phyloP scores from a whole-genome alignment of 2,113 vertebrate species.

The Antigone vipio region DNA sequence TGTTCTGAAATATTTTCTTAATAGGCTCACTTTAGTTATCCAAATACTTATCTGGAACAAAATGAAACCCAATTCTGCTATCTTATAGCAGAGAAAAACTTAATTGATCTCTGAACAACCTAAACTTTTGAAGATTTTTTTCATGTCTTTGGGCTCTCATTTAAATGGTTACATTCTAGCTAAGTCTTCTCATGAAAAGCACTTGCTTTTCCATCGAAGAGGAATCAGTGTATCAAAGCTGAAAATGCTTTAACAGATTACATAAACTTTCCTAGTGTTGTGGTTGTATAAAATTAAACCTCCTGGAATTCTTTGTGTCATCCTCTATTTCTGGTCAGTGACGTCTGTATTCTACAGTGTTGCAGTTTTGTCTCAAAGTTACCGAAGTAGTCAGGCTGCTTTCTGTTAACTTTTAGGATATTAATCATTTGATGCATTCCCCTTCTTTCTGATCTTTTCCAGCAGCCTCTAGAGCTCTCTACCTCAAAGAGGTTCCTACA shows the following conservation, averaged over 20 bases:
- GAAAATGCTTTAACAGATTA: background rate
- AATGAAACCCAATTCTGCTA: background rate
- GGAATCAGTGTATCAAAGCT: background rate
- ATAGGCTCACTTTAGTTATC: background rate
- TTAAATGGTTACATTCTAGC: background rate
- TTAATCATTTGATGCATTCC: background rate
- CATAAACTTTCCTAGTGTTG: background rate
- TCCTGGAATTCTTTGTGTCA: background rate
- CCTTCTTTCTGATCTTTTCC: slow-evolving; percentile 3
- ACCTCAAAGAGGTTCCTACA: background rate
- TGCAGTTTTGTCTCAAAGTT: background rate
- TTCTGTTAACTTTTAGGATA: background rate
- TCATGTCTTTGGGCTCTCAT: background rate
- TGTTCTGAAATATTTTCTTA: background rate
- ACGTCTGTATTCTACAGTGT: background rate
- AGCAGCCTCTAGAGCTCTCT: background rate
- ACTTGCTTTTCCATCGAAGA: background rate
- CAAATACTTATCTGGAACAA: background rate
- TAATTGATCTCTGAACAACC: background rate
- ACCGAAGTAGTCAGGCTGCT: background rate
- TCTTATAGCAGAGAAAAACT: background rate
- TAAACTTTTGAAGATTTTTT: background rate
- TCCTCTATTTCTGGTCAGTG: background rate
- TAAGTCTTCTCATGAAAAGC: background rate
- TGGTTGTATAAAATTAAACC: background rate